Conservation (phyloP, 2,888 invertebrate genomes). For the Sesia bembeciformis region DNA sequence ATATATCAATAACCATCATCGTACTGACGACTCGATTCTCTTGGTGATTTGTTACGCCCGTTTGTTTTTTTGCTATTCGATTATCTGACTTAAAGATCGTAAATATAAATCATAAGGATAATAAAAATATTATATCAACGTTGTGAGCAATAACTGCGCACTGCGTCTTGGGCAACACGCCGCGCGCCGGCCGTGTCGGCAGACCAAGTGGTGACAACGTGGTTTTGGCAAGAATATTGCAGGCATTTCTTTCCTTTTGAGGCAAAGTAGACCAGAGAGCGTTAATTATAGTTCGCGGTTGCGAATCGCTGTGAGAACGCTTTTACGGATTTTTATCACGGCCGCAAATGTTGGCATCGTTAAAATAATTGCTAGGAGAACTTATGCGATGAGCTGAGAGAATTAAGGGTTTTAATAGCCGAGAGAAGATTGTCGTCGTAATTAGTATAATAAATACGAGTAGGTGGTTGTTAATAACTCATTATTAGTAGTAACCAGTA, state of each 20-base stretch:
- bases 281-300: constrained; percentile 31
- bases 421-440: no score
- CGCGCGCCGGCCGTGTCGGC: constrained; percentile 15
- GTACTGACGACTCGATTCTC: no score
- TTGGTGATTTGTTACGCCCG: no score
- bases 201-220: constrained; percentile 16
- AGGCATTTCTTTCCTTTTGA: constrained; percentile 29
- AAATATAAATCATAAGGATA: no score
- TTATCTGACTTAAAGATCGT: no score
- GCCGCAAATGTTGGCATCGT: constrained; percentile 21
- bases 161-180: constrained; percentile 21
- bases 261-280: constrained; percentile 21
- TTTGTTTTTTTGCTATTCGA: no score
- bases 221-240: constrained; percentile 31
- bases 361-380: constrained; percentile 15
- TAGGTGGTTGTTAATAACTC: no score
- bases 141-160: background rate
- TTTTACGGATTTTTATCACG: constrained; percentile 27
- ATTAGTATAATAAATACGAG: no score
- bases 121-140: background rate
- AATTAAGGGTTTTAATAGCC: no score
- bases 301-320: constrained; percentile 15
- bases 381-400: background rate
- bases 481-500: no score
- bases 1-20: no score